Conservation (phyloP, 2,888 invertebrate genomes). For the Gibbula magus region DNA sequence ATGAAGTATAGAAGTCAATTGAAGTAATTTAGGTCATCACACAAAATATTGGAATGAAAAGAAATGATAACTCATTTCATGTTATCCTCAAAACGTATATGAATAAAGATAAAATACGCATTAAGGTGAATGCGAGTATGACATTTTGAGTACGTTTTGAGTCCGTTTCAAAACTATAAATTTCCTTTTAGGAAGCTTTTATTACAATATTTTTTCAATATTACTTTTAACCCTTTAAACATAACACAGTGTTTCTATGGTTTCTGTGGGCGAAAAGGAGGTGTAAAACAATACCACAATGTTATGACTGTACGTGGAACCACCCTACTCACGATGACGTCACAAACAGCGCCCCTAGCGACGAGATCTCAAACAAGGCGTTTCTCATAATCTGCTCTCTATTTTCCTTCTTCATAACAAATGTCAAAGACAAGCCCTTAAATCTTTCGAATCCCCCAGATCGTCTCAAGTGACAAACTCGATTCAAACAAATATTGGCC, state of each 20-base stretch:
- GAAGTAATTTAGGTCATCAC: no score
- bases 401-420: not conserved
- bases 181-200: no score
- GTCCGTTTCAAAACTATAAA: no score
- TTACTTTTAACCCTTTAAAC: not conserved
- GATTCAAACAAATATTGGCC: not conserved
- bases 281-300: not conserved
- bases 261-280: not conserved
- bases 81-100: no score
- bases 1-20: no score
- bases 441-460: not conserved
- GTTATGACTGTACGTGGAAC: not conserved
- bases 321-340: constrained; percentile 5
- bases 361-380: not conserved
- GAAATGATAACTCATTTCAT: no score
- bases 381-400: not conserved
- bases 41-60: no score
- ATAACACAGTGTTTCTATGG: not conserved
- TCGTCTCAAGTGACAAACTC: not conserved
- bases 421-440: not conserved
- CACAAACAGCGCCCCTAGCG: not conserved
- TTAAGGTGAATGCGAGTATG: no score
- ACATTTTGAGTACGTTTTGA: no score
- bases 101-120: no score
- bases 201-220: no score